Base-by-base conservation (phyloP, 2,797 vertebrate genomes). In the Spatula versicolor region DNA sequence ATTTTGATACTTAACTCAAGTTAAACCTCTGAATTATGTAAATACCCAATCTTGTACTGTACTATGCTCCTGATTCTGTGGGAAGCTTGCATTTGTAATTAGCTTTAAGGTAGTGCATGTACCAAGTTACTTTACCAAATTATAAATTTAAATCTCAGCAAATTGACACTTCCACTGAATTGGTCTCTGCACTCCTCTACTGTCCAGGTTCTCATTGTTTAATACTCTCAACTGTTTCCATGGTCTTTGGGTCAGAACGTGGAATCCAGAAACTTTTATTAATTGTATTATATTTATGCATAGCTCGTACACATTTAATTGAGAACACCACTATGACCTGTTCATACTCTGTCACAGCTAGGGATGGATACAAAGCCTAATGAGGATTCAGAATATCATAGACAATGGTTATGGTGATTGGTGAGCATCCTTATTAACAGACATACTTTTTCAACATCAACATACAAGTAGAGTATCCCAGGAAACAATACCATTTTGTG, bases 71-170 rank as follows among this genome's bases (percentile, higher is more conserved):
- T 50, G 28, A 88, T 55, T 62, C 43, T 35, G 59, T 0, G 3
- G 41, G 39, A 80, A 66, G 39, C 33, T 88, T 33, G 45, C 6
- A 28, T 55, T 46, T 60, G n/a, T 41, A 84, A 88, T 56, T 48
- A 62, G 31, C 13, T 69, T 81, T 33, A 37, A 64, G 13, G 22
- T 78, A 72, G 37, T 6, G 15, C 16, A 80, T 0, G 0, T 10
- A 58, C 12, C 2, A 18, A 7, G 0, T 26, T 45, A 58, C 82
- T 60, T 64, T 50, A 60, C 17, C 17, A 30, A 83, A 73, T 10
- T 19, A 54, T 56, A 52, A 78, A 78, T 37, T 20, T 31, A 68
- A 88, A 74, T 43, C 59, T 48, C n/a, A 62, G 52, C 0, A 5
- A 90, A 52, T 0, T 31, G n/a, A 31, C 17, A 26, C 45, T 81